Evolutionary conservation across 2,113 vertebrate genomes (phyloP).

Genomic region (Nicator chloris): DNA sequence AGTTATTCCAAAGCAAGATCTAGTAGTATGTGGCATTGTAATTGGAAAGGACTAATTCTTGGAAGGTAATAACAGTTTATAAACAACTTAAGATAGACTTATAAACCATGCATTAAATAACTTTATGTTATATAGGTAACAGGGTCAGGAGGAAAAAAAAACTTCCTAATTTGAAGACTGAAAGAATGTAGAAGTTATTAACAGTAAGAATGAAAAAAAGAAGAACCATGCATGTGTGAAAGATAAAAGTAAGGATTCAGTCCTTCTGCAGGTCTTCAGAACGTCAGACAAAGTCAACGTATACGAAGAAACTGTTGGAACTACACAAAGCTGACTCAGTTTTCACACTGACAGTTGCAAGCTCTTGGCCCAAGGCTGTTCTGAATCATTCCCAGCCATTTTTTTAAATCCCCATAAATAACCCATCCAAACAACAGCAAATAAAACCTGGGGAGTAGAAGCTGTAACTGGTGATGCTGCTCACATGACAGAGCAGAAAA

Average conservation of each 20-base stretch:
- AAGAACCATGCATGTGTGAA: not conserved
- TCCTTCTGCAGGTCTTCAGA: not conserved
- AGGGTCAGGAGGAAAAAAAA: not conserved
- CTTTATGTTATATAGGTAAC: accelerated
- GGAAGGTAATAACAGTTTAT: not conserved
- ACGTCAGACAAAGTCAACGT: not conserved
- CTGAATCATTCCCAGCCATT: not conserved
- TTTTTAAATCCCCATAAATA: not conserved
- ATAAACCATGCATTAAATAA: not conserved
- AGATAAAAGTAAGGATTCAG: not conserved
- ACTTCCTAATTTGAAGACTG: not conserved
- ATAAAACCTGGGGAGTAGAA: not conserved
- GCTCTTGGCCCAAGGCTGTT: not conserved
- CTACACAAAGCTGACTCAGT: not conserved
- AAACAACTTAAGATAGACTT: not conserved
- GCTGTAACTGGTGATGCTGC: accelerated
- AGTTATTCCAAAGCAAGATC: not conserved
- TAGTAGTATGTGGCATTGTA: not conserved
- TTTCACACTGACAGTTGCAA: not conserved
- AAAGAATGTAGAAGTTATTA: not conserved
- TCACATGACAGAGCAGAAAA: not conserved
- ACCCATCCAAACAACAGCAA: not conserved
- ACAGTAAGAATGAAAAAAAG: not conserved
- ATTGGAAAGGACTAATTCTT: not conserved
- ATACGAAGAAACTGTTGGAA: not conserved